Conservation (phyloP, 92 coral and sea anemone species). For the Phenganax marumi region DNA sequence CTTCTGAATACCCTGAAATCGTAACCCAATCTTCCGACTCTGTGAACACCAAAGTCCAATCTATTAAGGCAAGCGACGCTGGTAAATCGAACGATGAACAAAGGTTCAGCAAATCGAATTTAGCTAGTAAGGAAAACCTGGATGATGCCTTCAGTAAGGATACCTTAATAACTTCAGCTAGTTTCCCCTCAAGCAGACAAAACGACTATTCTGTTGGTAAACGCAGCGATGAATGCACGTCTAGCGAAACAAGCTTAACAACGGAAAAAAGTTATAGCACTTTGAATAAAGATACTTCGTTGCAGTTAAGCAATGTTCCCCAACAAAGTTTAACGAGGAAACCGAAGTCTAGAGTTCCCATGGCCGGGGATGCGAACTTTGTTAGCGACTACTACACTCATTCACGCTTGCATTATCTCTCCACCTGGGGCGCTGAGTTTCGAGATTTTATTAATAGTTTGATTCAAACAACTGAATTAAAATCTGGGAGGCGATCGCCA, state of each 20-base stretch:
- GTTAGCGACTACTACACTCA: conserved; percentile 81
- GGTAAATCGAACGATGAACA: background rate
- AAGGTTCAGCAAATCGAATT: background rate
- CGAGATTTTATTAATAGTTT: conserved; percentile 79
- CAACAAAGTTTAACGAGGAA: conserved; percentile 10
- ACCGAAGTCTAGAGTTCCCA: conserved; percentile 36
- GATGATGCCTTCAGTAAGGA: background rate
- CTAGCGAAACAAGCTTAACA: background rate
- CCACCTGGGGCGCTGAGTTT: conserved; percentile 95
- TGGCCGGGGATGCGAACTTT: conserved; percentile 89
- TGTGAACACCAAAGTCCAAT: no score
- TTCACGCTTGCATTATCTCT: conserved; percentile 86
- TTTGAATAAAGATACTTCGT: background rate
- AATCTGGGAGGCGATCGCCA: conserved; percentile 31
- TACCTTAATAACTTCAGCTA: background rate
- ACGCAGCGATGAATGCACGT: no score
- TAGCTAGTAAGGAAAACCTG: background rate
- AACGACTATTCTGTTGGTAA: no score
- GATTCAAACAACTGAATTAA: conserved; percentile 55
- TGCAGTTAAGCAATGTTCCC: background rate
- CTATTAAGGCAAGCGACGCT: no score
- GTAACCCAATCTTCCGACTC: no score
- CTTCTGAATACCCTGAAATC: no score
- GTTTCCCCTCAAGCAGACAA: no score
- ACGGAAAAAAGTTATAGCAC: background rate